phyloP scores from a whole-genome alignment of 2,113 vertebrate genomes.

The Scomber colias region DNA sequence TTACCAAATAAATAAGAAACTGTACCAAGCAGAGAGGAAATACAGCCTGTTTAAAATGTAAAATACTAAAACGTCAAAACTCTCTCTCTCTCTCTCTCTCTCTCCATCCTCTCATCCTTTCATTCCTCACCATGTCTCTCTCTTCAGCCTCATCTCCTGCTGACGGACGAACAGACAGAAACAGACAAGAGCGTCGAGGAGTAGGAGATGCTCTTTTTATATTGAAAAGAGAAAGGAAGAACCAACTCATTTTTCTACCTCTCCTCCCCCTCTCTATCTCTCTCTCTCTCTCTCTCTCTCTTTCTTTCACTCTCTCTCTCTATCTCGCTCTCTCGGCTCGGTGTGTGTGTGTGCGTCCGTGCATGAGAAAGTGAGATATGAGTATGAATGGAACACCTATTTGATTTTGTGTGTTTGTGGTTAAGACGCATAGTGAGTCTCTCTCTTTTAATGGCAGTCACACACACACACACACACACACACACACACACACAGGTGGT shows the following conservation, averaged over 20 bases:
- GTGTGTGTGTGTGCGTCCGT: constrained; percentile 15
- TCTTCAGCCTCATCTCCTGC: constrained; percentile 34
- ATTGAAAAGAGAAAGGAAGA: constrained; percentile 70
- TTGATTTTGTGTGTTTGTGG: constrained; percentile 42
- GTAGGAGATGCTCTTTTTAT: constrained; percentile 76
- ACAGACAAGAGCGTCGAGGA: constrained; percentile 18
- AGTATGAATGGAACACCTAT: constrained; percentile 64
- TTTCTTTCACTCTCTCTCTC: constrained; percentile 29
- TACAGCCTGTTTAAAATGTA: not conserved
- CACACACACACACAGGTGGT: constrained; percentile 16
- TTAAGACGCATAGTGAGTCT: constrained; percentile 28
- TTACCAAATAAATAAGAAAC: not conserved
- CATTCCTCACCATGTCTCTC: constrained; percentile 29
- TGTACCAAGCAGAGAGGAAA: not conserved
- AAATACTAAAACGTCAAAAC: not conserved
- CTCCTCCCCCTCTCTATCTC: constrained; percentile 28
- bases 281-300: constrained; percentile 28
- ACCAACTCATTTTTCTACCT: constrained; percentile 61
- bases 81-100: not conserved
- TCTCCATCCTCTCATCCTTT: not conserved
- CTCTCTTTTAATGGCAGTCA: constrained; percentile 22
- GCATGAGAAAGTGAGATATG: constrained; percentile 53
- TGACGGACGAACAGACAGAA: constrained; percentile 25
- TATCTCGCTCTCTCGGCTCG: not conserved
- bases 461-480: not conserved